These are phyloP conservation scores for Cairina moschata DNA, from an alignment of 2,113 vertebrate species.

Conservation along the genomic window DNA sequence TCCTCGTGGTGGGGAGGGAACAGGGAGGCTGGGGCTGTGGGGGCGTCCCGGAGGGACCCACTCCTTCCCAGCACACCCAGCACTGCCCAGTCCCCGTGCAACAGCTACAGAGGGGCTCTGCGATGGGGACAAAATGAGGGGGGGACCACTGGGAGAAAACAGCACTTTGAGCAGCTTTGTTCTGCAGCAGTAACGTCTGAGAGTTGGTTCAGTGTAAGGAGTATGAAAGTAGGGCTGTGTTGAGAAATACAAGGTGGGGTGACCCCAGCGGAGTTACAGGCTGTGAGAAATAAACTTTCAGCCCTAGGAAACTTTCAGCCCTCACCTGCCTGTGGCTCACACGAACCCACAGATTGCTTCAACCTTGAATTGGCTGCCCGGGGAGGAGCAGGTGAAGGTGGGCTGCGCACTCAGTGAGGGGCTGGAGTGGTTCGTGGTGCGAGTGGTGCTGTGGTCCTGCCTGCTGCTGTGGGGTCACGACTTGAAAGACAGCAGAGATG, in stretches of 20 bases:
- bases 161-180: not conserved
- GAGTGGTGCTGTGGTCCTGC: not conserved
- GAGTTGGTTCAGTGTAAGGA: accelerated
- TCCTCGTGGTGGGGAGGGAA: accelerated
- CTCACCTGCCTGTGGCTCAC: not conserved
- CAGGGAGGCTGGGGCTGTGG: not conserved
- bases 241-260: not conserved
- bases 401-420: accelerated
- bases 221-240: accelerated
- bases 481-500: not conserved
- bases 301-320: not conserved
- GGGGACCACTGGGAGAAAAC: not conserved
- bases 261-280: not conserved
- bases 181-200: not conserved
- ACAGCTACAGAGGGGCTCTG: not conserved
- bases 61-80: not conserved
- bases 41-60: not conserved
- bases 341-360: not conserved
- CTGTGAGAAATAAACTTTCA: not conserved
- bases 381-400: not conserved
- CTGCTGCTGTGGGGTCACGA: not conserved
- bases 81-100: accelerated
- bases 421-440: not conserved
- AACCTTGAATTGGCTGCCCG: too few relatives aligned
- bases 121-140: accelerated